These are phyloP conservation scores for Microcebus tavaratra DNA, from an alignment of 2,113 vertebrate species.

Conservation along the genomic window DNA sequence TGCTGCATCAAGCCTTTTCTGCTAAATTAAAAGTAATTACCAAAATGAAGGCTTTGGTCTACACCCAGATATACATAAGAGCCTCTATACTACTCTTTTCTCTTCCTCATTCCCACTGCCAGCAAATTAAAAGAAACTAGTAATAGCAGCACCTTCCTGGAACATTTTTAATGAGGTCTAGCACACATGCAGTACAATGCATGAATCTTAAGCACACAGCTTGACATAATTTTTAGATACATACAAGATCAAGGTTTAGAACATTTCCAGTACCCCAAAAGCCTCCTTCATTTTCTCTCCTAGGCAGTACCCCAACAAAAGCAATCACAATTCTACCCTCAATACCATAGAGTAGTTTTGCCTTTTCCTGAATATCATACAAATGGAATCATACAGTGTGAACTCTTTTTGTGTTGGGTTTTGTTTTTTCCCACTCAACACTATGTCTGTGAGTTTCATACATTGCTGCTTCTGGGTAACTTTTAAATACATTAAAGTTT, in stretches of 20 bases:
- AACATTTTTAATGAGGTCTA: constrained; percentile 64
- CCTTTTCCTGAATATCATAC: constrained; percentile 35
- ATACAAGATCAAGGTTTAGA: constrained; percentile 47
- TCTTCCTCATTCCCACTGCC: constrained; percentile 29
- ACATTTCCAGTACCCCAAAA: constrained; percentile 18
- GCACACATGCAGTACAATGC: background rate
- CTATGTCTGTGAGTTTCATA: background rate
- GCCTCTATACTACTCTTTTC: background rate
- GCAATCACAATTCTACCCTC: constrained; percentile 5
- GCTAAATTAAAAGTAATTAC: constrained; percentile 70
- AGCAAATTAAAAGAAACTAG: constrained; percentile 46
- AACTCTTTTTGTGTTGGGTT: background rate
- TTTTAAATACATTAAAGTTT: constrained; percentile 27
- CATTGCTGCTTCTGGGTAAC: background rate
- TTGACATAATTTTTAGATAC: constrained; percentile 39
- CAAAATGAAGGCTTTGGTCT: constrained; percentile 71
- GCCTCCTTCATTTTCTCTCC: constrained; percentile 1
- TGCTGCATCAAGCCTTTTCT: constrained; percentile 58
- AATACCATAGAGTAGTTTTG: background rate
- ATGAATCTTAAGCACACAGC: background rate
- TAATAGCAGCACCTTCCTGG: constrained; percentile 44
- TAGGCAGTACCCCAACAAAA: background rate
- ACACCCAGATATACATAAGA: constrained; percentile 32
- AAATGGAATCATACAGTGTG: background rate
- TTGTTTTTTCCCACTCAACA: background rate